Conservation (phyloP, 2,888 invertebrate species). For the Trachelus troglodyta region DNA sequence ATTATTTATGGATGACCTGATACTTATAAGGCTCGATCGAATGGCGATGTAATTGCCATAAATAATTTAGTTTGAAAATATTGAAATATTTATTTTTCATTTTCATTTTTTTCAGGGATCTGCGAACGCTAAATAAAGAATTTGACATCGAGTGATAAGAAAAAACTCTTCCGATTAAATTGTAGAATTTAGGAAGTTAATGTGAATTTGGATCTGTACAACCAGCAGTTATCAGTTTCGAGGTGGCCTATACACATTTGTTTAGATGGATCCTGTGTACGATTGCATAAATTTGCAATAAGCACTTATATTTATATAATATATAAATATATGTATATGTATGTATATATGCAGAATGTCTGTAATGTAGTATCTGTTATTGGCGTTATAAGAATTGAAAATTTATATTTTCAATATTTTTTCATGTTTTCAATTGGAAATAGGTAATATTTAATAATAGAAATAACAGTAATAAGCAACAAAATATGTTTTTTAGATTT, state of each 20-base stretch:
- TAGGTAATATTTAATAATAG: neutral
- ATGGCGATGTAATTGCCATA: constrained; percentile 6
- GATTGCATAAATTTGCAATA: neutral
- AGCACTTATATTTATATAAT: neutral
- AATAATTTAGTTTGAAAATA: constrained; percentile 7
- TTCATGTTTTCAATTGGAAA: neutral
- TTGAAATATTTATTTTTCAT: constrained; percentile 11
- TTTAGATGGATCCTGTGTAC: neutral
- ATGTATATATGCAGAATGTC: neutral
- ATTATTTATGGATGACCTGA: neutral
- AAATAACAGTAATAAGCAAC: neutral
- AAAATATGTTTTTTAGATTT: neutral
- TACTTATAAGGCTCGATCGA: neutral
- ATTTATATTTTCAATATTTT: neutral
- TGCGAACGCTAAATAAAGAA: constrained; percentile 63
- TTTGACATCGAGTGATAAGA: constrained; percentile 60
- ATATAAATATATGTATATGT: neutral
- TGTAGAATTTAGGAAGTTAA: neutral
- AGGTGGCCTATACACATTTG: neutral
- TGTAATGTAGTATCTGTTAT: neutral
- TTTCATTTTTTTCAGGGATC: constrained; percentile 58
- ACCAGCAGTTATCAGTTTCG: neutral
- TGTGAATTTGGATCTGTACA: neutral
- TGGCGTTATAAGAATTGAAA: neutral
- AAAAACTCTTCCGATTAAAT: neutral